Evolutionary conservation across 2,113 vertebrate species (phyloP).

Genomic region (Scopus umbretta): DNA sequence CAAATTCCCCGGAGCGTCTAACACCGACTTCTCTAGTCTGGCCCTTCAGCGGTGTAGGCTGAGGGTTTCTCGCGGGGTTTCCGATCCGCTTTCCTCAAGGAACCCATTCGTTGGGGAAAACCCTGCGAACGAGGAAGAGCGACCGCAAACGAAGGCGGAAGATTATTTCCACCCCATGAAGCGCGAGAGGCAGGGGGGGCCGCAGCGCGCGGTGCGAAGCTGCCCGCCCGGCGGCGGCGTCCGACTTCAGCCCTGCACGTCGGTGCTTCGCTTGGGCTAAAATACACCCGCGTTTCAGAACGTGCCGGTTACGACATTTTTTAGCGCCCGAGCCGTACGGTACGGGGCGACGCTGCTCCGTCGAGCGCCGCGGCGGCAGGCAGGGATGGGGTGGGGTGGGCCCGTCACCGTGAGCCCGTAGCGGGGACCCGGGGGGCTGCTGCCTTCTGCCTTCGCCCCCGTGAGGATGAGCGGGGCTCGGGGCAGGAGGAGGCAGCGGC

Average conservation of each 20-base stretch:
- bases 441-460: not conserved
- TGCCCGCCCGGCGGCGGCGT: not conserved
- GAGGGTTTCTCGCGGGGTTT: not conserved
- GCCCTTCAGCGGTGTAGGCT: not conserved
- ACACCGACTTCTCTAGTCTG: not conserved
- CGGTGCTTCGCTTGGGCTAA: not conserved
- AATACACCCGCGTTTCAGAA: not conserved
- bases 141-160: not conserved
- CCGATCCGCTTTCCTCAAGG: not conserved
- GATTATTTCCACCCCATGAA: not conserved
- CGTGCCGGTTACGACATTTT: not conserved
- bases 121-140: not conserved
- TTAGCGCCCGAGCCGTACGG: not conserved
- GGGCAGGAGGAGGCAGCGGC: not conserved
- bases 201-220: rapidly evolving
- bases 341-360: not conserved
- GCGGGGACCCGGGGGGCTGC: not conserved
- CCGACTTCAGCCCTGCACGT: not conserved
- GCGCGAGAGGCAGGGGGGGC: not conserved
- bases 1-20: not conserved
- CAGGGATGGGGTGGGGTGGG: not conserved
- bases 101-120: not conserved
- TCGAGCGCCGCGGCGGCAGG: rapidly evolving
- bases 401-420: rapidly evolving
- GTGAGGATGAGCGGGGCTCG: not conserved